Base-by-base conservation (phyloP, 2,113 vertebrate species). In the Sapajus apella region DNA sequence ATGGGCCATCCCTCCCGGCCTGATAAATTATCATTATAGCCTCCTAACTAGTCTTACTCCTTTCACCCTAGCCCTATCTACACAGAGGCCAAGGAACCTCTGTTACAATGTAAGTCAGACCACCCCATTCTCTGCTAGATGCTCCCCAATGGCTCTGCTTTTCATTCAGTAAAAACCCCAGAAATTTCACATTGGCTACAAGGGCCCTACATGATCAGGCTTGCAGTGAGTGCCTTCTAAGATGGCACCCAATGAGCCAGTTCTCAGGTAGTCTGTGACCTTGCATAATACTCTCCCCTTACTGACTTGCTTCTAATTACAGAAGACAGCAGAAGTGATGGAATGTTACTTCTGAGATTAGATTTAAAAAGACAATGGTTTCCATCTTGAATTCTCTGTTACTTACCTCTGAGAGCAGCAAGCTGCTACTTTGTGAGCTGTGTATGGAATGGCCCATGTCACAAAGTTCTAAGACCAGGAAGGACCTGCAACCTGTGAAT, bases 381-480 rank as follows among this genome's bases (percentile, higher is more conserved):
- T 64, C 35, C 14, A 13, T 70, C 13, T 25, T 64, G 43, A 61
- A 17, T 86, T 35, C 47, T 56, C 20, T 12, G n/a, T 32, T 14
- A 17, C 8, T 30, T 35, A 12, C 58, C 61, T 40, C 47, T 20
- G 72, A 58, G 14, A 27, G 35, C 47, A 58, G 45, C 17, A 56
- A 56, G 11, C 23, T 76, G 37, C n/a, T 84, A 27, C 16, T 43
- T 43, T 30, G 37, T n/a, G 45, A 85, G 45, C 32, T 40, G 8
- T 50, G 14, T 20, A 0, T 25, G 32, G 17, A 79, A 55, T 35
- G 4, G 23, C 4, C 17, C 8, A 1, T 1, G 1, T 52, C n/a
- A 10, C 68, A 75, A 25, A 66, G 55, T 43, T 52, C 50, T 27
- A n/a, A 83, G 35, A 52, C 45, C 55, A 16, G 14, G 8, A 6